Conservation (phyloP, 1,140 invertebrate species). For the Galleria mellonella region DNA sequence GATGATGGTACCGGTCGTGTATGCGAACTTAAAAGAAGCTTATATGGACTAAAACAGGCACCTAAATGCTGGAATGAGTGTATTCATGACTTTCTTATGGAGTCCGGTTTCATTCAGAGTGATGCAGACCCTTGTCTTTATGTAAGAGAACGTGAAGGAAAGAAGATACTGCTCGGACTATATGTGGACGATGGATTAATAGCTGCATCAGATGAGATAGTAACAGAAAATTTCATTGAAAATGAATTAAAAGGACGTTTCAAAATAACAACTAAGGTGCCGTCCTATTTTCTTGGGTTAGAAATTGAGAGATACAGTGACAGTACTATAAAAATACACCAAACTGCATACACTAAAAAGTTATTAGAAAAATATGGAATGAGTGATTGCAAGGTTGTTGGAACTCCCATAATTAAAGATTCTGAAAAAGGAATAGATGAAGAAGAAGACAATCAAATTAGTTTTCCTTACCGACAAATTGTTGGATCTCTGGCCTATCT, state of each 20-base stretch:
- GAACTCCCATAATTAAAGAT: background rate
- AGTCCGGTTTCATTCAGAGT: conserved; percentile 33
- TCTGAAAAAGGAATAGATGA: background rate
- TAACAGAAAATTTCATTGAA: conserved; percentile 9
- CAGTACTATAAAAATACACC: conserved; percentile 27
- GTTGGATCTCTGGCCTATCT: conserved; percentile 46
- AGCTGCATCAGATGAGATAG: conserved; percentile 19
- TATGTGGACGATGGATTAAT: conserved; percentile 62
- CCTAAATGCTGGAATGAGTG: conserved; percentile 32
- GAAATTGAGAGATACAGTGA: conserved; percentile 20
- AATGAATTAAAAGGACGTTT: conserved; percentile 11
- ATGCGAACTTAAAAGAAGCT: conserved; percentile 23
- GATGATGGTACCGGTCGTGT: conserved; percentile 22
- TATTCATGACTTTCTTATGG: conserved; percentile 21
- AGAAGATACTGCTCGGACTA: conserved; percentile 27
- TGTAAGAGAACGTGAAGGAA: conserved; percentile 9
- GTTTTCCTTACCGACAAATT: conserved; percentile 42
- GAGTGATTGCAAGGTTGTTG: conserved; percentile 32
- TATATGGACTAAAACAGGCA: conserved; percentile 45
- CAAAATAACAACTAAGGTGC: background rate
- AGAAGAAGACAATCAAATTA: conserved; percentile 6
- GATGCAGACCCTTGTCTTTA: conserved; percentile 46
- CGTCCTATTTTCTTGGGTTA: conserved; percentile 26
- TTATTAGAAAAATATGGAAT: conserved; percentile 41
- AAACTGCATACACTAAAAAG: conserved; percentile 35